Conservation (phyloP, 1,140 invertebrate genomes). For the Temnothorax nylanderi region DNA sequence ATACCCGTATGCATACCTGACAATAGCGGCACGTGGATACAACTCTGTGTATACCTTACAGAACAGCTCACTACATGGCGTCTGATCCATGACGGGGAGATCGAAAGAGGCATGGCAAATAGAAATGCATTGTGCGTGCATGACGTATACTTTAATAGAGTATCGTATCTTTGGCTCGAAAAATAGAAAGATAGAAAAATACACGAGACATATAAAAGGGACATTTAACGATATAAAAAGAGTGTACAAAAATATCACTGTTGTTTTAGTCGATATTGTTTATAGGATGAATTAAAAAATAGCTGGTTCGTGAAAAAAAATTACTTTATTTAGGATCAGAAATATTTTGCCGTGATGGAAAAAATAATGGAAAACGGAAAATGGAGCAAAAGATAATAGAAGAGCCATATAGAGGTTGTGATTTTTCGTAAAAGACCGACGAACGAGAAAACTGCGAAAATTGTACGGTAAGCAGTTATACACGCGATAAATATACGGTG, state of each 20-base stretch:
- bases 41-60: conserved; percentile 9
- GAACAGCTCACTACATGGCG: background rate
- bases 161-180: background rate
- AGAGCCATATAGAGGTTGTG: background rate
- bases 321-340: background rate
- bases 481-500: conserved; percentile 1
- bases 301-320: background rate
- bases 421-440: background rate
- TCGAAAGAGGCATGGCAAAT: conserved; percentile 15
- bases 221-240: background rate
- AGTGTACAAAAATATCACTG: background rate
- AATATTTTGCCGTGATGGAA: background rate
- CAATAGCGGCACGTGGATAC: conserved; percentile 48
- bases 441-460: background rate
- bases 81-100: background rate
- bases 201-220: background rate
- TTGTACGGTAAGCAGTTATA: conserved; percentile 7
- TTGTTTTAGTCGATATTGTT: background rate
- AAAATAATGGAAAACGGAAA: background rate
- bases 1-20: conserved; percentile 11
- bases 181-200: background rate
- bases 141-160: background rate
- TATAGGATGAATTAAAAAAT: background rate
- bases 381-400: background rate
- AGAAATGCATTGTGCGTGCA: background rate